phyloP scores from a whole-genome alignment of 2,797 vertebrate species.

The Hapalemur alaotrensis region DNA sequence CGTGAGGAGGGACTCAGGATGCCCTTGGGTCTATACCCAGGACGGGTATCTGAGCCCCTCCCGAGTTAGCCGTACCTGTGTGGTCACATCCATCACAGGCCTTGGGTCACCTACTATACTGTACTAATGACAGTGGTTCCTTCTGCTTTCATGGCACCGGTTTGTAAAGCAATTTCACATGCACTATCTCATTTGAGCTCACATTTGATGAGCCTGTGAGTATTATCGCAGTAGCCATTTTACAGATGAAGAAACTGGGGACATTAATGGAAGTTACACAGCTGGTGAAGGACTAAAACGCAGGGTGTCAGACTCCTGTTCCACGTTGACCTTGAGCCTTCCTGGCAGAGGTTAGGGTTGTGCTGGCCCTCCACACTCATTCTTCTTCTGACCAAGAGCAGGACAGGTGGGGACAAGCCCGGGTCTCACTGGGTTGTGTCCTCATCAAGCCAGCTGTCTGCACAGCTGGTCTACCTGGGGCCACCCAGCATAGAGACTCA shows the following conservation, averaged over 20 bases:
- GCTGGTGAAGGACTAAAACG: background rate
- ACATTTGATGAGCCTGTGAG: background rate
- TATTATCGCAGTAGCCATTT: background rate
- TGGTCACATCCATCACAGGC: background rate
- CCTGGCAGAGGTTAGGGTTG: background rate
- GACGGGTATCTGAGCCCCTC: background rate
- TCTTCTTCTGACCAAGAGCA: background rate
- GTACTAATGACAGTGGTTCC: background rate
- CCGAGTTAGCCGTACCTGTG: background rate
- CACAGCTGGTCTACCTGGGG: background rate
- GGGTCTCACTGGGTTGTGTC: background rate
- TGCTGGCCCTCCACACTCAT: background rate
- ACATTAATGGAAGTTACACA: background rate
- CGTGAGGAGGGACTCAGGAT: background rate
- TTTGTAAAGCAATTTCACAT: background rate
- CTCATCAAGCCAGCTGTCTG: background rate
- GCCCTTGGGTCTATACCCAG: background rate
- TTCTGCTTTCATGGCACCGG: background rate
- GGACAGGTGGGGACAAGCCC: background rate
- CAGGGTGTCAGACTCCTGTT: background rate
- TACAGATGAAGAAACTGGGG: background rate
- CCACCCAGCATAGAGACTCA: no score
- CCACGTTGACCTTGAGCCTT: background rate
- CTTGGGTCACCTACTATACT: background rate
- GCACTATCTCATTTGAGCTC: background rate